These are phyloP conservation scores for Nemopilema nomurai DNA, from an alignment of 30 jellyfish, hydroid and myxozoan genomes.

Conservation along the genomic window DNA sequence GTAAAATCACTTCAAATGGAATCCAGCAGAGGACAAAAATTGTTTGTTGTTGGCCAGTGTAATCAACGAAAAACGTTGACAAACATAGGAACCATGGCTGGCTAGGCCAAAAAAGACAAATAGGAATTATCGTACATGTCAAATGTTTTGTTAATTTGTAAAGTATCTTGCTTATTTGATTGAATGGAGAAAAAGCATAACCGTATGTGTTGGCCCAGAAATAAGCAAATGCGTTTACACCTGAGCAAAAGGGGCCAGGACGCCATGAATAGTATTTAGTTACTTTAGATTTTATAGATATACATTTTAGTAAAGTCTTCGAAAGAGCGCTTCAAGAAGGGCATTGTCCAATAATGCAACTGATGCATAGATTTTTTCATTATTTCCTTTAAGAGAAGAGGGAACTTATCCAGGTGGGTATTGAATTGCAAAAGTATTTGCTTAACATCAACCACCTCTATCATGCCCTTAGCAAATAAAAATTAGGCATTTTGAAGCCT, in stretches of 20 bases:
- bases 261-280: constrained; percentile 10
- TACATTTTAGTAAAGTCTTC: background rate
- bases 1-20: too few species aligned
- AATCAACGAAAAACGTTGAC: background rate
- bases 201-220: constrained; percentile 24
- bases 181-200: constrained; percentile 52
- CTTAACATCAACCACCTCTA: constrained; percentile 16
- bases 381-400: constrained; percentile 2
- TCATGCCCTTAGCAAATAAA: constrained; percentile 13
- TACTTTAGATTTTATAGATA: too few species aligned
- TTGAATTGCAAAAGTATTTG: constrained; percentile 2
- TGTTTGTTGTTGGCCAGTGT: too few species aligned
- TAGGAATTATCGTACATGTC: background rate
- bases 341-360: constrained; percentile 22
- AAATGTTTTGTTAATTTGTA: constrained; percentile 5
- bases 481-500: constrained; percentile 20
- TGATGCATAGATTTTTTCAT: constrained; percentile 12
- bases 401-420: constrained; percentile 11
- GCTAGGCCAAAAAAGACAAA: constrained; percentile 41
- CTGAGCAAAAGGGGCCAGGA: constrained; percentile 54
- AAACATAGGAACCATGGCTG: constrained; percentile 50
- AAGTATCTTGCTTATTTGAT: constrained; percentile 17
- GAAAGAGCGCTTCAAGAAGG: background rate
- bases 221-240: constrained; percentile 25
- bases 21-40: too few species aligned